A percentile compares a stretch with the other conserved stretches of the same genome.
phyloP scores from a whole-genome alignment of 2,888 invertebrate genomes.

The Xestia rhomboidea region DNA sequence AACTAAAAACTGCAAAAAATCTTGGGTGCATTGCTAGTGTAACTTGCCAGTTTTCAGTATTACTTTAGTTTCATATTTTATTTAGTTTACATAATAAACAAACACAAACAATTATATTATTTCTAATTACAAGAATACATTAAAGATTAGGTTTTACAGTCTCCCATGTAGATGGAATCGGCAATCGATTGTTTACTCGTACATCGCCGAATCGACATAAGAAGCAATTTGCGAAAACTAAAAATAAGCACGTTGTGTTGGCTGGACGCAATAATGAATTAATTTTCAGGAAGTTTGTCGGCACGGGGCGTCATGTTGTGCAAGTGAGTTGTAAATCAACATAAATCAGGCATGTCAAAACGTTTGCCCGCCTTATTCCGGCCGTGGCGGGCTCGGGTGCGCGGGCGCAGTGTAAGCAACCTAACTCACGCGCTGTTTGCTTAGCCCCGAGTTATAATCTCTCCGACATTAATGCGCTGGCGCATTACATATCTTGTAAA shows the following conservation, averaged over 20 bases:
- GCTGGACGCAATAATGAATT: conserved; percentile 67
- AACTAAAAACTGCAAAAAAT: conserved; percentile 1
- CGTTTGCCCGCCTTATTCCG: conserved; percentile 69
- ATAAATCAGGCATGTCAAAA: conserved; percentile 77
- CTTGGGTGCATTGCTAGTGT: no score
- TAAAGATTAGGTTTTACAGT: conserved; percentile 31
- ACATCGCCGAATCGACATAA: conserved; percentile 37
- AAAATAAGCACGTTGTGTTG: conserved; percentile 57
- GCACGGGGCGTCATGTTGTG: conserved; percentile 64
- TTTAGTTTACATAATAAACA: background rate
- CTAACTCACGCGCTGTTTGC: conserved; percentile 62
- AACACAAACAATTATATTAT: conserved; percentile 1
- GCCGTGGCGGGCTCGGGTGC: conserved; percentile 40
- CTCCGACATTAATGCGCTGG: conserved; percentile 47
- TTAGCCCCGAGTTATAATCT: conserved; percentile 63
- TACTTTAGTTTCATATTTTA: conserved; percentile 20
- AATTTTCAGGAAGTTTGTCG: conserved; percentile 69
- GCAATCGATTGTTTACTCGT: conserved; percentile 39
- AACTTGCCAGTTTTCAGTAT: background rate
- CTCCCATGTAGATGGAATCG: conserved; percentile 29
- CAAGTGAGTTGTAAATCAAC: conserved; percentile 72
- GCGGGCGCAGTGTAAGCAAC: conserved; percentile 60
- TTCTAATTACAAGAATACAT: conserved; percentile 11
- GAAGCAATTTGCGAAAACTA: conserved; percentile 50
- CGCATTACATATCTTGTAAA: conserved; percentile 56